Evolutionary conservation across 2,888 invertebrate species (phyloP), one percentile per base, ranked within the genome.

Genomic region (Acronicta psi): DNA sequence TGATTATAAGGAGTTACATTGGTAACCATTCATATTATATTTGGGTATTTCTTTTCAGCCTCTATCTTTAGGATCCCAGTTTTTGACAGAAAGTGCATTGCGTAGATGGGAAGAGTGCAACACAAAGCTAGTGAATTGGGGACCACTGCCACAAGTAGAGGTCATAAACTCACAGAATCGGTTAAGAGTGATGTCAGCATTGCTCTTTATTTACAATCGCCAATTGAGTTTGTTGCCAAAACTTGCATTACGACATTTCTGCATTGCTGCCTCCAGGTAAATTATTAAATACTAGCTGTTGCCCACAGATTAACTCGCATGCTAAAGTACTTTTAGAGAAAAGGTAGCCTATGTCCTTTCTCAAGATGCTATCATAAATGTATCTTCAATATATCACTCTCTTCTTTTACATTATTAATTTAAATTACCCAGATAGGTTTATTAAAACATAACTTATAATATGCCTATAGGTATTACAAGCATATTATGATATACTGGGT

Each of bases 81-180:
- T 97, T 67, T 93, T 98, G 63, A 97, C 97, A 23, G 97, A 98
- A 89, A 97, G 97, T 84, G 97, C 98, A 45, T 93, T 99, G 54
- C 94, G 97, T 18, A 95, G 98, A 59, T 97, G 98, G 95, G 98
- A 98, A 87, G 97, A 98, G 83, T 97, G 98, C 80, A 97, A 98
- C 80, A 97, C 97, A 38, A 97, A 97, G 81, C 95, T 97, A 65
- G 97, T 99, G 42, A 97, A 96, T 81, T 98, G 98, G 97, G 99
- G 99, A 0, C 99, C 99, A 11, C 95, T 97, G 76, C 96, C 97
- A 13, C 98, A 98, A 86, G 96, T 98, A 42, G 98, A 99, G 87
- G 95, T 96, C 17, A 95, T 99, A 29, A 98, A 98, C 89, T 98
- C 98, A 40, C 98, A 98, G 88, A 99, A 99, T 89, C 95, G 99